Conservation (phyloP, 2,888 invertebrate genomes). For the Morpho achilles region DNA sequence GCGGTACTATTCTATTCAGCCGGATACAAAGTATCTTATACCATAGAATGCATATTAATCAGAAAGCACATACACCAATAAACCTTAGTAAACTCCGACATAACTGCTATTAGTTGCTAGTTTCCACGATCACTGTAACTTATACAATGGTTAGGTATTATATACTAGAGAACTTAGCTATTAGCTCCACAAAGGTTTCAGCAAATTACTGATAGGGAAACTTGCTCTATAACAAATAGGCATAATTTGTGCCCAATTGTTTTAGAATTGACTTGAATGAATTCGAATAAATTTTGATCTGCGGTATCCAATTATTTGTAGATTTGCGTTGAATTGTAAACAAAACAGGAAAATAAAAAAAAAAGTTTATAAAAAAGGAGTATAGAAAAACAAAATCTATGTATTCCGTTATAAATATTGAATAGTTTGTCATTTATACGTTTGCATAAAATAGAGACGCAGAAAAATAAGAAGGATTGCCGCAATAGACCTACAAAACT, state of each 20-base stretch:
- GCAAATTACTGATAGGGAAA: conserved; percentile 66
- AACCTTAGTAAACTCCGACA: conserved; percentile 10
- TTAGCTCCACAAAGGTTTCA: conserved; percentile 54
- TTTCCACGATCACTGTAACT: conserved; percentile 13
- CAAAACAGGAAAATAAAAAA: too few relatives aligned
- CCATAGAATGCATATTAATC: not conserved
- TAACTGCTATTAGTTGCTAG: conserved; percentile 11
- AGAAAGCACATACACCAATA: conserved; percentile 10
- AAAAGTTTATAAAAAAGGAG: too few relatives aligned
- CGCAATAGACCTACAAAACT: too few relatives aligned
- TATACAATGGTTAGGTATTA: conserved; percentile 23
- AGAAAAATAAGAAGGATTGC: too few relatives aligned
- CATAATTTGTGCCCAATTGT: conserved; percentile 48
- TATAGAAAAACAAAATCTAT: too few relatives aligned
- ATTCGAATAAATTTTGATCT: conserved; percentile 38
- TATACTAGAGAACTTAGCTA: conserved; percentile 41
- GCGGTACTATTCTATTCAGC: too few relatives aligned
- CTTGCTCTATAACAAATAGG: conserved; percentile 60
- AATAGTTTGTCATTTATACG: too few relatives aligned
- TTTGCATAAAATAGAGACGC: too few relatives aligned
- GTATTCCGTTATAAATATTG: too few relatives aligned
- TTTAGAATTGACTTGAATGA: conserved; percentile 38
- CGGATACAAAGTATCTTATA: too few relatives aligned
- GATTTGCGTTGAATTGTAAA: too few relatives aligned
- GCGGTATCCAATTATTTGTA: not conserved